Evolutionary conservation across 35 echinoderm and acorn worm species (phyloP), one percentile per base, ranked within the genome.

Genomic region (Lytechinus variegatus): DNA sequence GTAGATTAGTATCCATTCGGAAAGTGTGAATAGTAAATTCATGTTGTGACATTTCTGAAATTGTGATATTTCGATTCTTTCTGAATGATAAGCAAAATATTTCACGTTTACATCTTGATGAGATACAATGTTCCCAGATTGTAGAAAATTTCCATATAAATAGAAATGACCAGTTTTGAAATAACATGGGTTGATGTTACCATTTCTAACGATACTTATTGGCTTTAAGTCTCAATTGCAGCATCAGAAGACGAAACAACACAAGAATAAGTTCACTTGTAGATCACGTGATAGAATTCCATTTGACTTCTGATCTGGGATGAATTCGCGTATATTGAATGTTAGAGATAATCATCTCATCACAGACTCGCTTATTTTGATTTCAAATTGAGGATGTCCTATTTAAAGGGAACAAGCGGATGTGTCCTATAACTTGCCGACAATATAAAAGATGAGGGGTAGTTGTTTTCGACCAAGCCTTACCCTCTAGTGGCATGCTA

Each of bases 361-460:
- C 66, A 79, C 19, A 79, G 66, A 79, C 66, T 79, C 66, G 66
- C 66, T 79, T 90, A 90, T 90, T 90, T 90, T 90, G 29, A 90
- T 90, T 52, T 90, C 88, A 90, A 90, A 90, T 90, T 52, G 52
- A 54, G 88, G 88, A 90, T 90, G 88, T 90, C 88, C 88, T 33
- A 44, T 54, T 44, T 16, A 54, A 90, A 90, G 52, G 88, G 16
- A 90, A 7, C 11, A 52, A 13, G 88, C 88, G 88, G 88, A 90
- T 90, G 88, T 27, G 88, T 52, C 88, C 88, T 52, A 90, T 90
- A 90, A 90, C 33, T 10, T 54, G 16, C 88, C 88, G 88, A 90
- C 88, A 90, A 90, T 52, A 16, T 52, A 12, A 12, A 52, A 90
- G 88, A 90, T 51, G 88, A 54, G 88, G 29, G 52, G 52, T 90